Percentiles rank a stretch among this genome's conserved stretches.
Conservation (phyloP, 2,888 invertebrate genomes). For the Monochamus alternatus region DNA sequence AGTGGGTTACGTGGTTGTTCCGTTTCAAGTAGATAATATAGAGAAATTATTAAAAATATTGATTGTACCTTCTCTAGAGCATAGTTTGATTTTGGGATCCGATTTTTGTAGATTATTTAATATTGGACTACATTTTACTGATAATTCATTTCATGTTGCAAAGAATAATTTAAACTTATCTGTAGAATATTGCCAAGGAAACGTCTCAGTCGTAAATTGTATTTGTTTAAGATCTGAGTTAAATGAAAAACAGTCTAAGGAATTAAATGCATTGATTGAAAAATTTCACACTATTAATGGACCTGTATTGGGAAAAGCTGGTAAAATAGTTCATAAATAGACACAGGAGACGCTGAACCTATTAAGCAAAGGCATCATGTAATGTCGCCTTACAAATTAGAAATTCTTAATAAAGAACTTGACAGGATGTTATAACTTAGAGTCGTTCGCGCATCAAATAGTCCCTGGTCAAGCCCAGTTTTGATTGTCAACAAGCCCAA, state of each 20-base stretch:
- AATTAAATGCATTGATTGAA: background rate
- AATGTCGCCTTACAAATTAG: conserved; percentile 14
- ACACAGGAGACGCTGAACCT: background rate
- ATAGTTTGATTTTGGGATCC: conserved; percentile 3
- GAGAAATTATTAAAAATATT: conserved; percentile 10
- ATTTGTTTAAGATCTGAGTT: conserved; percentile 5
- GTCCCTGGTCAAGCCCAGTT: conserved; percentile 1
- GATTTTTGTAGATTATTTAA: conserved; percentile 14
- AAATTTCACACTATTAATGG: background rate
- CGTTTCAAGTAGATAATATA: background rate
- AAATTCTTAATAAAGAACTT: conserved; percentile 4
- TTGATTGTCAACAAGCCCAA: too few relatives aligned
- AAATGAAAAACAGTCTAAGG: background rate
- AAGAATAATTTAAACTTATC: too few relatives aligned
- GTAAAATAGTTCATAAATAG: conserved; percentile 7
- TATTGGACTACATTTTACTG: background rate
- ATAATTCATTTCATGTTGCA: too few relatives aligned
- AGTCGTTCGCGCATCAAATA: background rate
- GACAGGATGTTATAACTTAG: conserved; percentile 12
- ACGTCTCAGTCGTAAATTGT: background rate
- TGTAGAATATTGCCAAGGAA: background rate
- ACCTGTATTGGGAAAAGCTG: background rate
- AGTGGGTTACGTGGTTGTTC: background rate
- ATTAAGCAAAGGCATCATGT: background rate
- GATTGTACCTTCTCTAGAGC: conserved; percentile 4